Evolutionary conservation across 2,113 vertebrate genomes (phyloP), one percentile per base, ranked within the genome.

Genomic region (Dolichotis patagonum): DNA sequence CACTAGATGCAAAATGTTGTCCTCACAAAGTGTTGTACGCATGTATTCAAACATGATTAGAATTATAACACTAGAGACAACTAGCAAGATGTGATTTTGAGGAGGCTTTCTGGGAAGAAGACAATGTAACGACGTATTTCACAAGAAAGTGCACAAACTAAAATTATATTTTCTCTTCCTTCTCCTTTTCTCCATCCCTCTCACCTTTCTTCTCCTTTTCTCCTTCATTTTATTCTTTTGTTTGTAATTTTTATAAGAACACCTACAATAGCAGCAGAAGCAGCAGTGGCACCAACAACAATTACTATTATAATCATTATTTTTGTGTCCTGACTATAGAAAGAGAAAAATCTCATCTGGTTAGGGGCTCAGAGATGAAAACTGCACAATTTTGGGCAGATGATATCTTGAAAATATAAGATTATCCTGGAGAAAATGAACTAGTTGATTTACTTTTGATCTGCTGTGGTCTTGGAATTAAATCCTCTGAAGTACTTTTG

Each of bases 381-480:
- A 85, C 96, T 67, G 22, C 19, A 93, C 91, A 94, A 95, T 87
- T 73, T 26, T 80, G 4, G 2, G 75, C 24, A 22, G 22, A 71
- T 28, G 81, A 69, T 5, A 84, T 46, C 1, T 63, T 38, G 13
- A 86, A 93, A 96, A 71, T 49, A 92, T 84, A 35, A 54, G 96
- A 71, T 60, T 96, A 46, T 85, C 88, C 41, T 46, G 43, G 26
- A 96, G 93, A 94, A 85, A 65, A 65, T 90, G 91, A 97, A 71
- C 89, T 95, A 93, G 91, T 60, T 60, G 95, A 97, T 95, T 97
- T 98, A 0, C 92, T 94, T 98, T 96, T 97, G 96, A 73, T 22
- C 1, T 22, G 91, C 91, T 95, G 94, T 95, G 77, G 96, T 96
- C 95, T 92, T 97, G 98, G 94, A 95, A 95, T 98, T 82, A 78